Base-by-base conservation (phyloP, 2,888 invertebrate species). In the Drosophila gaucha region DNA sequence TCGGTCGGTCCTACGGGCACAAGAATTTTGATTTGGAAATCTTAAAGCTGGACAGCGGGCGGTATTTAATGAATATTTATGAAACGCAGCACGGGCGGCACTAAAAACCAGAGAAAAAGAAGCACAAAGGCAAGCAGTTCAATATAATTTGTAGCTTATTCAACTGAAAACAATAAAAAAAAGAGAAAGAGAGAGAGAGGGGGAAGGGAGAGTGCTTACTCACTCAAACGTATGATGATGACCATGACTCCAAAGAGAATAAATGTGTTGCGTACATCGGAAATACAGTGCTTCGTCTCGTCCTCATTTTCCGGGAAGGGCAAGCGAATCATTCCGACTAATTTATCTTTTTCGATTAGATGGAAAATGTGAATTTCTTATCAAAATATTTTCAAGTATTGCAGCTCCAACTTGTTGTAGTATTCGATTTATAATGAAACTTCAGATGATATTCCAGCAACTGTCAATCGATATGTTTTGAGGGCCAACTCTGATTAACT, bases 41-140 rank as follows among this genome's bases (percentile, higher is more conserved):
- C 9, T 51, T 12, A 12, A 28, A 14, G 18, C 20, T 33, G n/a
- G 31, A 3, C 41, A 10, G 6, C 26, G 12, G 3, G 8, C 22
- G 18, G 9, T 33, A 33, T 9, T 20, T 51, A 58, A 22, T 35
- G 52, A 28, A 43, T 43, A 20, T 52, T 26, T 16, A 58, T 33
- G 2, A 43, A 12, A 20, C 52, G 58, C 41, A 58, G 20, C 31
- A 58, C 41, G 6, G 52, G 51, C n/a, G 58, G 51, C 51, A 51
- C 58, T 58, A 14, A 8, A 24, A 24, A 6, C 2, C 22, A 20
- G 0, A 46, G 6, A n/a, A n/a, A n/a, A n/a, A n/a, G 6, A 22
- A 47, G 10, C 4, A 9, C 6, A 28, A 38, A 5, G n/a, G n/a
- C n/a, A 10, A 26, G 2, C 3, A 38, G 20, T 24, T n/a, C 9